Conservation (phyloP, 1,140 invertebrate genomes). For the Aphelinus atriplicis region DNA sequence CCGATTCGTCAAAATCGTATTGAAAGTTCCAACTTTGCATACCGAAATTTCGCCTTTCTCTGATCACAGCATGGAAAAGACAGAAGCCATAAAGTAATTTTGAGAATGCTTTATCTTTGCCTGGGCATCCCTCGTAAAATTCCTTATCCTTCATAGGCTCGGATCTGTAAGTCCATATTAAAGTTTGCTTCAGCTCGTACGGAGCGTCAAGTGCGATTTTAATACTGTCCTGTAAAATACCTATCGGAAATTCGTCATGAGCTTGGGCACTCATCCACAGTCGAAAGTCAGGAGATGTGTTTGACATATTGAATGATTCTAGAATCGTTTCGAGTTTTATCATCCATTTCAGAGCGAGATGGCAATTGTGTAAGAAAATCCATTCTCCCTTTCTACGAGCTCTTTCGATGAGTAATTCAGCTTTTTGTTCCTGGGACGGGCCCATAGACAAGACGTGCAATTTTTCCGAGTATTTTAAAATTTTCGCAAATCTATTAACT, state of each 20-base stretch:
- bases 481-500: slow-evolving; percentile 67
- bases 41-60: slow-evolving; percentile 75
- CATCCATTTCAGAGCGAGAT: slow-evolving; percentile 72
- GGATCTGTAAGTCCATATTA: slow-evolving; percentile 71
- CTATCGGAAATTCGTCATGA: slow-evolving; percentile 71
- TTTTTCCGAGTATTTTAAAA: slow-evolving; percentile 69
- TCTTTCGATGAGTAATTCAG: slow-evolving; percentile 68
- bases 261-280: slow-evolving; percentile 79
- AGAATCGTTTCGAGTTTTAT: slow-evolving; percentile 67
- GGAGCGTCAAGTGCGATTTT: slow-evolving; percentile 77
- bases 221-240: slow-evolving; percentile 74
- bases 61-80: slow-evolving; percentile 77
- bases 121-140: slow-evolving; percentile 62
- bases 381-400: slow-evolving; percentile 69
- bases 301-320: slow-evolving; percentile 66
- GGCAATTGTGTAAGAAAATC: slow-evolving; percentile 81
- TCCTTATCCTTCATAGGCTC: slow-evolving; percentile 65
- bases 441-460: slow-evolving; percentile 74
- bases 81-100: slow-evolving; percentile 74
- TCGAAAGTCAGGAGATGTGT: slow-evolving; percentile 71
- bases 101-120: slow-evolving; percentile 65
- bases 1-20: slow-evolving; percentile 78
- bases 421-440: slow-evolving; percentile 69
- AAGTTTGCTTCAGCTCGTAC: slow-evolving; percentile 70
- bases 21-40: slow-evolving; percentile 76